Evolutionary conservation across 2,888 invertebrate species (phyloP).

Genomic region (Chironomus riparius): DNA sequence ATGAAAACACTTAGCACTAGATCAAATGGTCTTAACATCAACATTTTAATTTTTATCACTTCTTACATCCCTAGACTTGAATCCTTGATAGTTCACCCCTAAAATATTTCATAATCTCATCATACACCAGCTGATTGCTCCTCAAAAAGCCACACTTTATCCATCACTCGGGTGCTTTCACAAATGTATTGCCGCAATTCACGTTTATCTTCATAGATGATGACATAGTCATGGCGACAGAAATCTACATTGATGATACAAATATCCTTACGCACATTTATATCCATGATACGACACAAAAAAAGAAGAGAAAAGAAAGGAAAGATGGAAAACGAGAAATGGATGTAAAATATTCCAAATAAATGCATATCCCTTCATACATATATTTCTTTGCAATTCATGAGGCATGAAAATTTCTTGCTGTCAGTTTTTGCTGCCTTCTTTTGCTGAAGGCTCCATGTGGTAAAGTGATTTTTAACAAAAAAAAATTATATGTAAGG

Average conservation of each 20-base stretch:
- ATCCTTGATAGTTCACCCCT: too few species aligned
- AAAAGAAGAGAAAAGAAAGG: not conserved
- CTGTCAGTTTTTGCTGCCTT: not conserved
- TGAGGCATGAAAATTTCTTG: not conserved
- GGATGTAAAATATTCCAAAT: not conserved
- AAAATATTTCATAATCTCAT: too few species aligned
- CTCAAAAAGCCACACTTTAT: not conserved
- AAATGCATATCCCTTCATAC: not conserved
- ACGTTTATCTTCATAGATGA: not conserved
- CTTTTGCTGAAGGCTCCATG: too few species aligned
- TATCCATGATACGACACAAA: not conserved
- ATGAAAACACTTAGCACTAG: too few species aligned
- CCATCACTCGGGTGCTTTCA: not conserved
- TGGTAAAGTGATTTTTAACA: too few species aligned
- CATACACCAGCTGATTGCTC: too few species aligned
- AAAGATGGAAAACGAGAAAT: not conserved
- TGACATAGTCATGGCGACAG: not conserved
- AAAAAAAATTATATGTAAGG: too few species aligned
- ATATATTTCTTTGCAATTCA: not conserved
- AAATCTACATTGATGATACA: not conserved
- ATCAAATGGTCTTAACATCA: too few species aligned
- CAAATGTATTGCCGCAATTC: not conserved
- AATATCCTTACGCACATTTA: not conserved
- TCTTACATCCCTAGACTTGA: too few species aligned
- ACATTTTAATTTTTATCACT: too few species aligned